These are phyloP conservation scores for Pseudopipra pipra DNA, from an alignment of 2,113 vertebrate species.

Conservation along the genomic window DNA sequence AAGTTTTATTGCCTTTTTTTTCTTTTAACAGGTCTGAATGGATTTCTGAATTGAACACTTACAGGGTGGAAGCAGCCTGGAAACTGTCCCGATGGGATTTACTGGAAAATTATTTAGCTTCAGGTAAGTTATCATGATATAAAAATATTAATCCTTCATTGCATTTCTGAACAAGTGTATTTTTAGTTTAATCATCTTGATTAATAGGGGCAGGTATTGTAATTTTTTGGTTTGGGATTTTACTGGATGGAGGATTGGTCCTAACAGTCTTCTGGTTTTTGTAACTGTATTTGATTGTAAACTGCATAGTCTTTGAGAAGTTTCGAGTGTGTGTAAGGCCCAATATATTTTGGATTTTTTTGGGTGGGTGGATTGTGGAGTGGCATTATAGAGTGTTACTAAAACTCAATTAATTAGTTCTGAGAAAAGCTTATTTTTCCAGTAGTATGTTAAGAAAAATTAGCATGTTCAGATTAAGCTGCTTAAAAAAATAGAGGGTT, in stretches of 20 bases:
- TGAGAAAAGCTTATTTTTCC: background rate
- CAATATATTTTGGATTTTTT: background rate
- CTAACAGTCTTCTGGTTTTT: background rate
- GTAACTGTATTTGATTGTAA: background rate
- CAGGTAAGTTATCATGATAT: slow-evolving; percentile 76
- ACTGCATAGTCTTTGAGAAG: background rate
- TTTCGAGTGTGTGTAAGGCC: background rate
- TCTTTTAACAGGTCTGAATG: slow-evolving; percentile 83
- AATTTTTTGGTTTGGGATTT: background rate
- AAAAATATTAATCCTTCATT: background rate
- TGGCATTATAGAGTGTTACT: background rate
- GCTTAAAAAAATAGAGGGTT: background rate
- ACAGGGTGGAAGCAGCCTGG: slow-evolving; percentile 97
- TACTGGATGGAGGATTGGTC: background rate
- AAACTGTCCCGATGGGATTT: slow-evolving; percentile 95
- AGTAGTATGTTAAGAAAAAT: background rate
- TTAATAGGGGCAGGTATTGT: background rate
- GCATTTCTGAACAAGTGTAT: background rate
- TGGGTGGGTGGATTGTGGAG: background rate
- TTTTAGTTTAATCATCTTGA: background rate
- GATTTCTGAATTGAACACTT: slow-evolving; percentile 93
- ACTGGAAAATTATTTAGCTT: slow-evolving; percentile 90
- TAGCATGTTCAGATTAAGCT: background rate
- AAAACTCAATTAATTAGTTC: background rate
- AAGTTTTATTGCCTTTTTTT: background rate